These are phyloP conservation scores for Timema cristinae DNA, from an alignment of 2,888 invertebrate species.

Conservation along the genomic window DNA sequence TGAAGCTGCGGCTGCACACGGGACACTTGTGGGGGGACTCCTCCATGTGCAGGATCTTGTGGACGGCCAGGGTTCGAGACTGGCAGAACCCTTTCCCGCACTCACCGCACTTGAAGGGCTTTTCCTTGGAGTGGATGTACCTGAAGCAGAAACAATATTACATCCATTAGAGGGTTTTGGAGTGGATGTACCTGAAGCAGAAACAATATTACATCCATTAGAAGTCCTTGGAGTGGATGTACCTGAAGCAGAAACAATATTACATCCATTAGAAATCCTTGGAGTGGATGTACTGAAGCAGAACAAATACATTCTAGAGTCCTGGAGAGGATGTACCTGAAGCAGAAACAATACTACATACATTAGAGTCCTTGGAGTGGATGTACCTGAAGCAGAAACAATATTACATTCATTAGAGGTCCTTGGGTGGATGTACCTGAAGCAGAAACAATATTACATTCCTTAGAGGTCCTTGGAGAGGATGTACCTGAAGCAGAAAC, in stretches of 20 bases:
- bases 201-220: neutral
- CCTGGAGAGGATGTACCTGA: slow-evolving; percentile 94
- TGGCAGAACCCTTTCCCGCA: slow-evolving; percentile 98
- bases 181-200: slow-evolving; percentile 39
- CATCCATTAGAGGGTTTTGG: neutral
- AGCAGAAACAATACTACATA: no score
- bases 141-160: slow-evolving; percentile 54
- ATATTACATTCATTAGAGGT: no score
- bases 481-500: no score
- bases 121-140: slow-evolving; percentile 96
- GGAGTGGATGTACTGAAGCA: slow-evolving; percentile 47
- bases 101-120: slow-evolving; percentile 93
- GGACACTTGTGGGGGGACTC: slow-evolving; percentile 91
- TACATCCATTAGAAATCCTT: no score
- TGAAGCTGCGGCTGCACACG: slow-evolving; percentile 82
- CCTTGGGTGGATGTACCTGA: neutral
- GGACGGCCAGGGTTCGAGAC: slow-evolving; percentile 89
- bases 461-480: no score
- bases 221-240: no score
- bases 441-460: neutral
- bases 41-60: slow-evolving; percentile 90
- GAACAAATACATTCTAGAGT: slow-evolving; percentile 40
- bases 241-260: no score
- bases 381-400: slow-evolving; percentile 82
- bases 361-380: slow-evolving; percentile 96